Evolutionary conservation across 2,797 vertebrate genomes (phyloP), one percentile per base, ranked within the genome.

Genomic region (Sebastes oblongus): DNA sequence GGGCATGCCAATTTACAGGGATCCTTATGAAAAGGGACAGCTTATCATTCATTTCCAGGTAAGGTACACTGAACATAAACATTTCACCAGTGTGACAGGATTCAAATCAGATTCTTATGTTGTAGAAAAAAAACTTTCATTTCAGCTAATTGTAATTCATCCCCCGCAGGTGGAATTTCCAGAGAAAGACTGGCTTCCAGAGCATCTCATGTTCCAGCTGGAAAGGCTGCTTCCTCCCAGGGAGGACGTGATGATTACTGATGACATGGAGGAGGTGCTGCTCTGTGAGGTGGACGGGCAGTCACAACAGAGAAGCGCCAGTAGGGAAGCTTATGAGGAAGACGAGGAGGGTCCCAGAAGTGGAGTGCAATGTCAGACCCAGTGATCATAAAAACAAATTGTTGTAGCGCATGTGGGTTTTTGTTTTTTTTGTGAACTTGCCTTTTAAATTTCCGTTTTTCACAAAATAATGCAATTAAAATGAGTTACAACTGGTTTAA

Each of bases 251-350:
- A 95, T 96, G 93, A 10, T 98, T 10, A 94, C 97, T 0, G 98
- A 99, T 0, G 98, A 99, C 67, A 97, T 97, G 97, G 98, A 99
- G 83, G 97, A 98, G 82, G 97, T 97, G 9, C 96, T 98, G 4
- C 96, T 99, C 24, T 90, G 92, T 69, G 98, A 98, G n/a, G 96
- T 96, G 29, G 96, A 96, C 27, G 86, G 86, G 8, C 87, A 46
- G 0, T 93, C 96, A 30, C 96, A 97, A 73, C 92, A 92, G 78
- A 96, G 89, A 86, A 93, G 86, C 58, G 90, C 93, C 83, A 95
- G 94, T 5, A 39, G 95, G 34, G 97, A 99, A 82, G 96, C 90
- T 0, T 98, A 98, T 0, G 95, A 98, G 50, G 98, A 98, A 58
- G 98, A 99, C 0, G 97, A 95, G 0, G 97, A 95, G 1, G 90